Base-by-base conservation (phyloP, 2,888 invertebrate genomes). In the Drosophila meridionalis region DNA sequence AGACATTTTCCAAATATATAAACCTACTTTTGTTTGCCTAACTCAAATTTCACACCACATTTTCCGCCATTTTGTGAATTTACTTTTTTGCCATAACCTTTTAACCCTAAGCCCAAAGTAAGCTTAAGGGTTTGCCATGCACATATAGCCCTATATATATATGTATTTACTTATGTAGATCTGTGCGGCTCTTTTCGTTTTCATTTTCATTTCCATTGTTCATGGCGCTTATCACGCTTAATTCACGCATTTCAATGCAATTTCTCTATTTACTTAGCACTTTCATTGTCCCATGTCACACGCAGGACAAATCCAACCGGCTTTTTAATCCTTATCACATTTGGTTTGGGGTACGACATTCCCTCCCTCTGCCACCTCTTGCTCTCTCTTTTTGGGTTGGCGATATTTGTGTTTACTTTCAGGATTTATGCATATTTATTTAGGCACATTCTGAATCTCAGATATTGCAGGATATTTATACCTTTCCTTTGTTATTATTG, bases 251-350 rank as follows among this genome's bases (percentile, higher is more conserved):
- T 69, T 65, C 66, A 63, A 60, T 52, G 73, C 82, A 69, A 82
- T 89, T 89, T 56, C 56, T 40, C 32, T 87, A 80, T 87, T 87
- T 87, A 61, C 69, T 88, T 88, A 82, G 87, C 90, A 88, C 90
- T 89, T 85, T 89, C 66, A 65, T 67, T 58, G 59, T 55, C 73
- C 56, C 60, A 58, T 53, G 80, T 82, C 77, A 76, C 62, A 50
- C 59, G 48, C 26, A 26, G 36, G 38, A 71, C 38, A 56, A 40
- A 56, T 40, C 40, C 56, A 20, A 56, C 69, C 89, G 88, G 81
- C 81, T 87, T 80, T 83, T 89, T 82, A 89, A 87, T 87, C 87
- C 88, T 83, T 87, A 89, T 76, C 89, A 76, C 79, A 80, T 56
- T 70, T n/a, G 58, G 58, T 47, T 36, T n/a, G 71, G 67, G 50